A percentile compares a stretch with the other conserved stretches of the same genome.
Conservation (phyloP, 2,113 vertebrate genomes). For the Calidris pygmaea region DNA sequence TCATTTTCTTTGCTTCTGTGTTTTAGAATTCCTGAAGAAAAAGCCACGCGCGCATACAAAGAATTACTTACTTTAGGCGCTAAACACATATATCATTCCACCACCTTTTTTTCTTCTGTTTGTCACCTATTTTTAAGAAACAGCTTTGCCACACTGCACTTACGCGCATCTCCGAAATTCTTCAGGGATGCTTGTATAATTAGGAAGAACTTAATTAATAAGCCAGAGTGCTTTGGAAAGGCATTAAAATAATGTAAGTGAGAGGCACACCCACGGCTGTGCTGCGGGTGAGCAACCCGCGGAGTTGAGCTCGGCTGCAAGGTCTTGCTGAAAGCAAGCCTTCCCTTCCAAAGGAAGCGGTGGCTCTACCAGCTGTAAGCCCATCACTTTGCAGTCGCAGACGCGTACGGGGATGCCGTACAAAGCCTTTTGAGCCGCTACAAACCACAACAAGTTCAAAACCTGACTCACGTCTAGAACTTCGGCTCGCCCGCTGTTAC, state of each 20-base stretch:
- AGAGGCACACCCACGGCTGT: neutral
- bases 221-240: neutral
- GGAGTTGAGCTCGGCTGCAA: neutral
- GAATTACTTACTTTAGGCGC: neutral
- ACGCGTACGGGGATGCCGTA: neutral
- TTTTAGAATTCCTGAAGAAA: neutral
- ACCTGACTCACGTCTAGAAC: constrained; percentile 39
- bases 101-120: neutral
- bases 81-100: neutral
- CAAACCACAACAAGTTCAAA: constrained; percentile 38
- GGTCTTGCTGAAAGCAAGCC: neutral
- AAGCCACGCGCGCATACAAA: neutral
- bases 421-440: constrained; percentile 19
- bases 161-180: neutral
- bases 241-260: neutral
- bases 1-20: neutral
- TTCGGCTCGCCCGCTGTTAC: neutral
- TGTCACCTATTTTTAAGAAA: neutral
- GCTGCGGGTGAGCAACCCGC: neutral
- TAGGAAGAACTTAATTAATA: neutral
- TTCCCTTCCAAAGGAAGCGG: neutral
- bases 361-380: neutral
- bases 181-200: neutral
- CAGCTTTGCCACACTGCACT: neutral
- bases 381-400: neutral